A percentile compares a stretch with the other conserved stretches of the same genome.
phyloP scores from a whole-genome alignment of 2,113 vertebrate species.

The Aspiorhynchus laticeps region DNA sequence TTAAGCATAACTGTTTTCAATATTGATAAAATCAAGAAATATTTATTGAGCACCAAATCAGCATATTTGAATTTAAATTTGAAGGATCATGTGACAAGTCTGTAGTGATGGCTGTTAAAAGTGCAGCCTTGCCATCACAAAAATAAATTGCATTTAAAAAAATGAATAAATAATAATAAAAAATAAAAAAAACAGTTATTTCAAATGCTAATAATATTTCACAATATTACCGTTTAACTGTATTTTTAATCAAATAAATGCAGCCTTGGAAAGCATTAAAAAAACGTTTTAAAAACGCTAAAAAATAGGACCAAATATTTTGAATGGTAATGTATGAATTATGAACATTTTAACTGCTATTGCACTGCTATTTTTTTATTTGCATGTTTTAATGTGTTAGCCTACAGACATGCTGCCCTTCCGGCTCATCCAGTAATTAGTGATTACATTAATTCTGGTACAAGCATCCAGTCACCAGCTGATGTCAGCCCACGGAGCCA shows the following conservation, averaged over 20 bases:
- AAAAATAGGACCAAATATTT: not conserved
- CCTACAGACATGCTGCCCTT: slow-evolving; percentile 1
- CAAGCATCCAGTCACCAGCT: slow-evolving; percentile 46
- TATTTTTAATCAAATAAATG: not conserved
- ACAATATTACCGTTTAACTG: not conserved
- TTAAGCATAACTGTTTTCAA: not conserved
- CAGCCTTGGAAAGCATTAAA: not conserved
- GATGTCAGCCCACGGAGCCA: slow-evolving; percentile 51
- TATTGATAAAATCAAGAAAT: too few relatives aligned
- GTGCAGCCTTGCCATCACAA: not conserved
- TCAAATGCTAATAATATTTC: not conserved
- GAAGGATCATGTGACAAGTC: not conserved
- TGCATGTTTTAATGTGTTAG: slow-evolving; percentile 5
- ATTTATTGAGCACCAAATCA: not conserved
- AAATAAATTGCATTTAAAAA: not conserved
- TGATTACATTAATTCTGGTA: slow-evolving; percentile 52
- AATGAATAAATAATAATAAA: too few relatives aligned
- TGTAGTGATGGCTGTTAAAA: not conserved
- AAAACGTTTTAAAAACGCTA: not conserved
- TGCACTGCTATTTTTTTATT: not conserved
- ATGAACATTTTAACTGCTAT: not conserved
- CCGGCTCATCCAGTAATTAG: slow-evolving; percentile 29
- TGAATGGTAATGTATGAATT: not conserved
- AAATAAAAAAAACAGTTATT: not conserved
- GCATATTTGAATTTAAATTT: not conserved